Conservation (phyloP, 92 coral and sea anemone genomes). For the Palythoa grandis region DNA sequence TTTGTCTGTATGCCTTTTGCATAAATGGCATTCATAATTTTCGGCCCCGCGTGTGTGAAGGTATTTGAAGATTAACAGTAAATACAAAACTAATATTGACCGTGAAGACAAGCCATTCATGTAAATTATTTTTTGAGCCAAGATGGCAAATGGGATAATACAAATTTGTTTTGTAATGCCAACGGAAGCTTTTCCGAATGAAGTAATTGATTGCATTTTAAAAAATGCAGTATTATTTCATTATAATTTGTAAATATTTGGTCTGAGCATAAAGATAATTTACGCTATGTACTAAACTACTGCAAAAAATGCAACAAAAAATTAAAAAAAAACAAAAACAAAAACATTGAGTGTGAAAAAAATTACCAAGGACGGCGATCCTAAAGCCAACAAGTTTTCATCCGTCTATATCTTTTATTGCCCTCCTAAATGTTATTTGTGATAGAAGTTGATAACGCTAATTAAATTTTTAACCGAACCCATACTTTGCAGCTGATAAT, state of each 20-base stretch:
- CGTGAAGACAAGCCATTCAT: neutral
- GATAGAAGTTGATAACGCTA: neutral
- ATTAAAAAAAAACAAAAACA: neutral
- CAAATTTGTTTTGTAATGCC: neutral
- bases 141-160: neutral
- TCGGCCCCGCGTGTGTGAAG: no score
- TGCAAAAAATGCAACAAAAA: neutral
- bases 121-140: neutral
- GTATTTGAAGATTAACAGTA: no score
- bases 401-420: no score
- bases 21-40: no score
- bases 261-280: neutral
- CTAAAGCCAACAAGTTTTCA: neutral
- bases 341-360: neutral
- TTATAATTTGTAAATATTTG: neutral
- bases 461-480: slow-evolving; percentile 24
- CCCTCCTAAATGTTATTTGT: no score
- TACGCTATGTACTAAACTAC: neutral
- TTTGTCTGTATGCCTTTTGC: no score
- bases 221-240: neutral
- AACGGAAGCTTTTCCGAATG: neutral
- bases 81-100: neutral
- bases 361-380: neutral
- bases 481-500: slow-evolving; percentile 12
- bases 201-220: neutral